Evolutionary conservation across 2,888 invertebrate genomes (phyloP).

Genomic region (Agrypnus murinus): DNA sequence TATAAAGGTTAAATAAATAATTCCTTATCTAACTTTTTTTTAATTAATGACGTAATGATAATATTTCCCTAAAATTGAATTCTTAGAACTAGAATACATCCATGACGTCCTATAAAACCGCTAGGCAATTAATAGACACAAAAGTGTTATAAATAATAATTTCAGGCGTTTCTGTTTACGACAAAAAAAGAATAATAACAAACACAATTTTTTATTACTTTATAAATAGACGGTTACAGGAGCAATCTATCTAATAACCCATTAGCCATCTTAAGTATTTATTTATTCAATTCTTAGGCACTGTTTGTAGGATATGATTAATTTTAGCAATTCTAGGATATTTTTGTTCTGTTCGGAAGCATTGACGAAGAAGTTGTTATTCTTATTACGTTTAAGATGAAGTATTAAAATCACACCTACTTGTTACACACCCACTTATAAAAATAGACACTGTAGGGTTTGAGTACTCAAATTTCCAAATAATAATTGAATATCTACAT

Average conservation of each 20-base stretch:
- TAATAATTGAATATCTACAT: too few relatives aligned
- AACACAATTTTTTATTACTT: not conserved
- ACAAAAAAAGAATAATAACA: constrained; percentile 2
- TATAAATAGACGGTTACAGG: not conserved
- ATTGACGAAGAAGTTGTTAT: too few relatives aligned
- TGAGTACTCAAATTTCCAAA: too few relatives aligned
- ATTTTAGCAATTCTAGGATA: too few relatives aligned
- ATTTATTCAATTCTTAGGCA: too few relatives aligned
- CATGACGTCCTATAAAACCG: not conserved
- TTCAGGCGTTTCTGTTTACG: not conserved
- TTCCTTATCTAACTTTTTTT: not conserved
- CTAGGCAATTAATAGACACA: not conserved
- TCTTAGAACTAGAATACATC: not conserved
- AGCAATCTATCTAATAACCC: not conserved
- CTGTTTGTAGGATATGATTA: too few relatives aligned
- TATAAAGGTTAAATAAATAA: too few relatives aligned
- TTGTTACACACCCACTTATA: too few relatives aligned
- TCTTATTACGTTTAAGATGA: too few relatives aligned
- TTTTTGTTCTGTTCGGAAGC: too few relatives aligned
- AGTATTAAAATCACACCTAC: too few relatives aligned
- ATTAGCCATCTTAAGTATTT: not conserved
- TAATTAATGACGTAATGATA: not conserved
- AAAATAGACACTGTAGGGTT: too few relatives aligned
- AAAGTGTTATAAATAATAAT: constrained; percentile 2
- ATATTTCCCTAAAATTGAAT: not conserved